These are phyloP conservation scores for Piscicola geometra DNA, from an alignment of 2,888 invertebrate genomes.

Conservation along the genomic window DNA sequence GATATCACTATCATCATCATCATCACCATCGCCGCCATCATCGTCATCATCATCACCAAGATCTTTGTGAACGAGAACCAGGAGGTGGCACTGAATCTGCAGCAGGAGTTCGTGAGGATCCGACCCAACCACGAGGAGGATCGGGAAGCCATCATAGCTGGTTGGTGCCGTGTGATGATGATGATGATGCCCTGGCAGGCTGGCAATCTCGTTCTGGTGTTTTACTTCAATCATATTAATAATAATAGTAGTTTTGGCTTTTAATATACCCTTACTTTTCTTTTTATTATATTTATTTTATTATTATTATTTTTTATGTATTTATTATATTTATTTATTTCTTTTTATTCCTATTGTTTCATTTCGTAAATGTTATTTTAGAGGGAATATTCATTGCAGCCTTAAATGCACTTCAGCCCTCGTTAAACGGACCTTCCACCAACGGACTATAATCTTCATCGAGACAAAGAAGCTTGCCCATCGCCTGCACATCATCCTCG, in stretches of 20 bases:
- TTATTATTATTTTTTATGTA: background rate
- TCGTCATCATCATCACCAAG: slow-evolving; percentile 83
- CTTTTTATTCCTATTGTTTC: background rate
- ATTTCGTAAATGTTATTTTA: background rate
- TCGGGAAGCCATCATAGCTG: slow-evolving; percentile 73
- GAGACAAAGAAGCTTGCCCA: slow-evolving; percentile 95
- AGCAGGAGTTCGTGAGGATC: slow-evolving; percentile 89
- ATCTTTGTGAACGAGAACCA: slow-evolving; percentile 93
- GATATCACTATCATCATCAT: slow-evolving; percentile 97
- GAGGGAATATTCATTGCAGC: background rate
- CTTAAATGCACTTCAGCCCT: slow-evolving; percentile 64
- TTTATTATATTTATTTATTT: background rate
- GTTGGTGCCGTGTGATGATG: slow-evolving; percentile 45
- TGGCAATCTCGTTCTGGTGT: too few relatives aligned
- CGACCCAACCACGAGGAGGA: slow-evolving; percentile 81
- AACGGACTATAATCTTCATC: slow-evolving; percentile 88
- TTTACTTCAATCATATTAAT: too few relatives aligned
- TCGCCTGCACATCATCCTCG: slow-evolving; percentile 81
- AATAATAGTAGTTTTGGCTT: too few relatives aligned
- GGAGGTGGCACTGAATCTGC: slow-evolving; percentile 86
- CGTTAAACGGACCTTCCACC: slow-evolving; percentile 80
- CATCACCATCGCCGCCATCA: slow-evolving; percentile 85
- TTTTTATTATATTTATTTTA: background rate
- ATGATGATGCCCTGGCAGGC: too few relatives aligned
- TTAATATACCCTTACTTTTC: too few relatives aligned